These are phyloP conservation scores for Augiades crinisus DNA, from an alignment of 2,888 invertebrate species.

Conservation along the genomic window DNA sequence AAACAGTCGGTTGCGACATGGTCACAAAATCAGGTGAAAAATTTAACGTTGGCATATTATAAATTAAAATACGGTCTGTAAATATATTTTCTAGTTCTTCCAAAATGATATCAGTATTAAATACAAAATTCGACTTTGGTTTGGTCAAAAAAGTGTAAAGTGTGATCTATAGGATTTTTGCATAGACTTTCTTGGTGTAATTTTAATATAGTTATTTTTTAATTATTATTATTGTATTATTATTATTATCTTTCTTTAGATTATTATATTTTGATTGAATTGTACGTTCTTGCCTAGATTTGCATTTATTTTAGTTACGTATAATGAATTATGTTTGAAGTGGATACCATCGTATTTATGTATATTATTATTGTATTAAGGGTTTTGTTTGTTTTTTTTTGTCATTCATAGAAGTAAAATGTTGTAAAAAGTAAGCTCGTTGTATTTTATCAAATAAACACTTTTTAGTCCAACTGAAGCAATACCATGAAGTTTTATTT, in stretches of 20 bases:
- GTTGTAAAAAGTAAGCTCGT: constrained; percentile 82
- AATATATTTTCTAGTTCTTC: constrained; percentile 80
- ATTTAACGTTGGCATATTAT: constrained; percentile 67
- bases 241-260: constrained; percentile 51
- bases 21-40: constrained; percentile 76
- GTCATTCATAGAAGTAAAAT: constrained; percentile 80
- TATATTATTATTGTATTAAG: constrained; percentile 78
- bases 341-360: constrained; percentile 80
- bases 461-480: constrained; percentile 82
- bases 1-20: constrained; percentile 75
- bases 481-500: constrained; percentile 72
- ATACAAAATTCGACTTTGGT: constrained; percentile 80
- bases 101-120: constrained; percentile 81
- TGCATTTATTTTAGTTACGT: constrained; percentile 79
- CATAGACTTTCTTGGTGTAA: constrained; percentile 71
- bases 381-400: constrained; percentile 78
- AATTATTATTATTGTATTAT: constrained; percentile 37
- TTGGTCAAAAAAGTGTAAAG: constrained; percentile 79
- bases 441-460: constrained; percentile 82
- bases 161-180: constrained; percentile 76
- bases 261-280: constrained; percentile 65
- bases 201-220: constrained; percentile 55
- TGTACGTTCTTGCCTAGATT: constrained; percentile 78
- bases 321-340: constrained; percentile 75
- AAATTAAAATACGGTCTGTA: constrained; percentile 63